Evolutionary conservation across 2,888 invertebrate species (phyloP), one percentile per base, ranked within the genome.

Genomic region (Scaptomyza parva): DNA sequence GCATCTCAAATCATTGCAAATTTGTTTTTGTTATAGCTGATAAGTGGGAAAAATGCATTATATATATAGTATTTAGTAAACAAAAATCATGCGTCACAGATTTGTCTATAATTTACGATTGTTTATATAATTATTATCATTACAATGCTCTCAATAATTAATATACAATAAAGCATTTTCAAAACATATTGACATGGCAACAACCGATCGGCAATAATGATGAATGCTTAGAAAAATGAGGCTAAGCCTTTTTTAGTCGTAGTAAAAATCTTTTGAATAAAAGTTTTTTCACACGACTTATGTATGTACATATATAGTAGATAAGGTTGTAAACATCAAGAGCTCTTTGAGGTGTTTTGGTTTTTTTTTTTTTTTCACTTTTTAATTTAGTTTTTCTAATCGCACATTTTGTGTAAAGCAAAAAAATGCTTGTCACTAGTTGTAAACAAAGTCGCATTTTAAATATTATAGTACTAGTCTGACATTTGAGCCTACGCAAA

Each of bases 71-170:
- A n/a, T n/a, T n/a, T n/a, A 61, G 54, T 68, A 63, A 61, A 57
- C 53, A 74, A 61, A 58, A 58, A 51, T 20, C 59, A 55, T 57
- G 57, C 70, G 78, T 81, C 82, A 85, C 57, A 47, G 51, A 55
- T 22, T 28, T 58, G 18, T 58, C 17, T 50, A 55, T 55, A 50
- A 67, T 57, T 48, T 53, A 44, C 39, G 50, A n/a, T 17, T 30
- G 51, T 60, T 51, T 57, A 35, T 66, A 62, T 39, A 53, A 41
- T 57, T 59, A 47, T 58, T 52, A 51, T 47, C 58, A 40, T 30
- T 12, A 44, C 18, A 70, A 55, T 76, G 62, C 28, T 72, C 50
- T 69, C 50, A 62, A 60, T 75, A 43, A n/a, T 1, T n/a, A 33
- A 2, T n/a, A 33, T n/a, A 68, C 54, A 55, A 50, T 55, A 65